phyloP scores from a whole-genome alignment of 2,888 invertebrate genomes.

The Orchesella flavescens region DNA sequence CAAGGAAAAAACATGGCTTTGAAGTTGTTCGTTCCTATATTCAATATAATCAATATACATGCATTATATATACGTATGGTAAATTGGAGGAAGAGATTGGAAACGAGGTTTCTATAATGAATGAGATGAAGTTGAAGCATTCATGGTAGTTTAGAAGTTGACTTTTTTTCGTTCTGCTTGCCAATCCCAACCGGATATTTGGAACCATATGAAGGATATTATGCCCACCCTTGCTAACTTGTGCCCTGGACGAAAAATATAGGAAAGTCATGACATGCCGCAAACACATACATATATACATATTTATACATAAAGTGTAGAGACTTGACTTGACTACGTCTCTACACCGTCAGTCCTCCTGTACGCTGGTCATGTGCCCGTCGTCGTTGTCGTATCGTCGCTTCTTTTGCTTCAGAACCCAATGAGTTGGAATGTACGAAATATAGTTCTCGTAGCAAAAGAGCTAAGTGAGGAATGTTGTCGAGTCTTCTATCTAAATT shows the following conservation, averaged over 20 bases:
- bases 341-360: no score
- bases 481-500: slow-evolving; percentile 58
- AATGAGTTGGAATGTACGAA: slow-evolving; percentile 45
- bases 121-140: slow-evolving; percentile 41
- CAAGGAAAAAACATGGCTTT: background rate
- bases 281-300: no score
- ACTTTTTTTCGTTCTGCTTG: slow-evolving; percentile 48
- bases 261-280: slow-evolving; percentile 29
- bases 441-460: background rate
- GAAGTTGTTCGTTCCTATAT: background rate
- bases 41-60: no score
- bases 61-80: no score
- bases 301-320: no score
- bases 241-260: slow-evolving; percentile 23
- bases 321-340: no score
- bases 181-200: slow-evolving; percentile 64
- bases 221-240: slow-evolving; percentile 18
- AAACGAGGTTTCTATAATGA: slow-evolving; percentile 61
- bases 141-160: slow-evolving; percentile 51
- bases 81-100: slow-evolving; percentile 48
- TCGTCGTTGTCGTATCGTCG: no score
- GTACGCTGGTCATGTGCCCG: no score
- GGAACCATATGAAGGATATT: slow-evolving; percentile 55
- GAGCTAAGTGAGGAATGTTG: slow-evolving; percentile 51
- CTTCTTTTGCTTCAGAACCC: background rate